Base-by-base conservation (phyloP, 1,140 invertebrate genomes). In the Pseudobourletiella spinata region DNA sequence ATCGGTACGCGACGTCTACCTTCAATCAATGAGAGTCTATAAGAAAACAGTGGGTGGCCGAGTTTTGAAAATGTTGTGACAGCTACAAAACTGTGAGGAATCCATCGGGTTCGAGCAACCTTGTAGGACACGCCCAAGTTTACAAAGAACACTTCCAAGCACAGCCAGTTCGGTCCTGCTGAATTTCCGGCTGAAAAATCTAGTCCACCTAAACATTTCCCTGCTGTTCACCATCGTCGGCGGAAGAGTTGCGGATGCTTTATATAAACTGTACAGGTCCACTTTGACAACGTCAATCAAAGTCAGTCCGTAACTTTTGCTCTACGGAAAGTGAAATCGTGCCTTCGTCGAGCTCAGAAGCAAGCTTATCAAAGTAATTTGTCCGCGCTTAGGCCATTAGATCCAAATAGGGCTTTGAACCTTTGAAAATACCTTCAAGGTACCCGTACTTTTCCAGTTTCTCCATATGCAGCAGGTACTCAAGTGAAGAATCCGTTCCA, bases 341-440 rank as follows among this genome's bases (percentile, higher is more conserved):
- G 42, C 15, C 22, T 29, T 29, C 25, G 18, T 28, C 46, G 35
- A 16, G 32, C 1, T 15, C 18, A 14, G 25, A 26, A 58, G 18
- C 30, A 14, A 39, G 20, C 54, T 26, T 59, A 26, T 30, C 43
- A 11, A 6, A 2, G 71, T 85, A 95, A 77, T 86, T 94, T 26
- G 83, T 77, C 75, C 84, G 85, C 3, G 92, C 92, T 70, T 83
- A 82, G 32, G 81, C 75, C 46, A 88, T 70, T 24, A 95, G 78
- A 61, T 82, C 73, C 57, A 83, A 82, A 72, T 92, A 87, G 35
- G 86, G 82, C 68, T 83, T 80, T 20, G 91, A 95, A 52, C 87
- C 88, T 76, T 92, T 86, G 24, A 95, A 74, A 65, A 89, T 81
- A 64, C 83, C 83, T 71, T 75, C 74, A 70, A 95, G 95, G 74